phyloP scores from a whole-genome alignment of 2,888 invertebrate genomes.

The Acleris cristana region DNA sequence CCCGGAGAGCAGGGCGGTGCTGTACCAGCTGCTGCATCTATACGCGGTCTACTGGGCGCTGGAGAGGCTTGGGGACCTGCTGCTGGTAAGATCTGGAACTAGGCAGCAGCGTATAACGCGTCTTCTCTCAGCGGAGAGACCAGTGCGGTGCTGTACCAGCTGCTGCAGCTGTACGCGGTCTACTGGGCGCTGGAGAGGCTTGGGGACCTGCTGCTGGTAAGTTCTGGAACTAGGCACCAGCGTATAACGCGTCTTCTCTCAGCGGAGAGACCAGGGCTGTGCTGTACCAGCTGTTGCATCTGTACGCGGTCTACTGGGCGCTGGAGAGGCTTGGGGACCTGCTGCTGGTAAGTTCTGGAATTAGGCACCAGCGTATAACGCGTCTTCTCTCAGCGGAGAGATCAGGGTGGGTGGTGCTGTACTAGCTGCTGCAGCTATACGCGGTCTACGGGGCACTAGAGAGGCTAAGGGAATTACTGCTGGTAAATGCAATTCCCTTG shows the following conservation, averaged over 20 bases:
- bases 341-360: constrained; percentile 85
- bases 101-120: background rate
- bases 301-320: constrained; percentile 90
- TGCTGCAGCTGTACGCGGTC: constrained; percentile 90
- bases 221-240: constrained; percentile 41
- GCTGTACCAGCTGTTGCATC: constrained; percentile 87
- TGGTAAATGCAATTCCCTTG: no score
- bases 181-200: constrained; percentile 88
- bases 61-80: constrained; percentile 89
- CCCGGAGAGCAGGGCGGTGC: constrained; percentile 82
- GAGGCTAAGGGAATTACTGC: constrained; percentile 89
- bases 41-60: constrained; percentile 90
- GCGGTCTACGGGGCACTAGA: constrained; percentile 88
- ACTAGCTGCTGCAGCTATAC: constrained; percentile 89
- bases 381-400: constrained; percentile 66
- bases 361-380: background rate
- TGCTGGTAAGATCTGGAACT: constrained; percentile 85
- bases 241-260: no score
- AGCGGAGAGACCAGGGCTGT: constrained; percentile 85
- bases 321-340: constrained; percentile 90
- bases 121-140: constrained; percentile 68
- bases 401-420: constrained; percentile 85
- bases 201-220: constrained; percentile 92
- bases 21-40: constrained; percentile 89
- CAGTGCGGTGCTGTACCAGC: constrained; percentile 85